Evolutionary conservation across 2,113 vertebrate species (phyloP).

Genomic region (Odobenus rosmarus): DNA sequence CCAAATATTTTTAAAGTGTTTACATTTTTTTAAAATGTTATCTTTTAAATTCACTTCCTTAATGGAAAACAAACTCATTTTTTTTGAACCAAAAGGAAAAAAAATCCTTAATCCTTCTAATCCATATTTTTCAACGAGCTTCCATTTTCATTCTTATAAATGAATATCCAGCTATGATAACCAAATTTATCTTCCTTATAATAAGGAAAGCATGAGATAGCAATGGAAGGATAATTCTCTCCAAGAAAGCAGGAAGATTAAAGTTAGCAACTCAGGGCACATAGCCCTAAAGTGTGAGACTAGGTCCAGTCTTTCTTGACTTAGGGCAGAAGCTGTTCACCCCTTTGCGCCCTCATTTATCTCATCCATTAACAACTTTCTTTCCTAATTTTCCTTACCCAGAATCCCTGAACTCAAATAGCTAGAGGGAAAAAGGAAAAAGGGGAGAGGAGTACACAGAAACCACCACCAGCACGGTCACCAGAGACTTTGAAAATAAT

Average conservation of each 20-base stretch:
- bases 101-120: background rate
- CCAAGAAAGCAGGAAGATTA: background rate
- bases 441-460: fast-evolving
- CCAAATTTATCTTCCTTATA: background rate
- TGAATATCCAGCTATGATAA: background rate
- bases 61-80: conserved; percentile 44
- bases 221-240: background rate
- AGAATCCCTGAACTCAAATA: background rate
- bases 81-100: conserved; percentile 35
- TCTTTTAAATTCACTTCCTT: conserved; percentile 35
- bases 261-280: background rate
- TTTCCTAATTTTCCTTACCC: background rate
- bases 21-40: background rate
- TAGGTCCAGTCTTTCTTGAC: background rate
- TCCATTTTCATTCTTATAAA: conserved; percentile 39
- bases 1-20: background rate
- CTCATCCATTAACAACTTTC: background rate
- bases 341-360: background rate
- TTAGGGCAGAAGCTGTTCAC: conserved; percentile 3
- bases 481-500: background rate
- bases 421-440: background rate
- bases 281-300: background rate
- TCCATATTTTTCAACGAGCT: conserved; percentile 25
- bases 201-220: background rate
- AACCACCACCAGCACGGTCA: background rate